Evolutionary conservation across 2,888 invertebrate species (phyloP).

Genomic region (Epinotia nisella): DNA sequence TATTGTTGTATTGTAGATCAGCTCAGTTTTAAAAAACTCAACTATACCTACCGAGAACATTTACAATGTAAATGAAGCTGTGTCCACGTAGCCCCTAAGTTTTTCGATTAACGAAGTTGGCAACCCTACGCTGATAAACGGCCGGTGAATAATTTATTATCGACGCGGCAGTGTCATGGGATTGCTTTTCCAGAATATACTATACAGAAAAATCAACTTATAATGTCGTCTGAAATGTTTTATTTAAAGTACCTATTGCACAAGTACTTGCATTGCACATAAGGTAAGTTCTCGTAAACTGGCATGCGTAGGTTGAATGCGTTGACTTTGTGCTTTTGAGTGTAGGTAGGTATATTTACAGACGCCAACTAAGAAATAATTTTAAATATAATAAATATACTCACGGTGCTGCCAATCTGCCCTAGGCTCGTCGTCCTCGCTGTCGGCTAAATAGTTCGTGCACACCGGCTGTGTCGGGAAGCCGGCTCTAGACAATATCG

Average conservation of each 20-base stretch:
- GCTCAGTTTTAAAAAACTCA: too few species aligned
- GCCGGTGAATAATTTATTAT: conserved; percentile 16
- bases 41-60: not conserved
- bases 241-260: too few species aligned
- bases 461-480: conserved; percentile 89
- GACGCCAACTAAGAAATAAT: too few species aligned
- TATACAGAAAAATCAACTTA: not conserved
- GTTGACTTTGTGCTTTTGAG: too few species aligned
- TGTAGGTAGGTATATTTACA: too few species aligned
- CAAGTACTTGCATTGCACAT: too few species aligned
- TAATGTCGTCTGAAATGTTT: not conserved
- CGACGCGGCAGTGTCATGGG: conserved; percentile 4
- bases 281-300: too few species aligned
- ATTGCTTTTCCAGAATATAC: not conserved
- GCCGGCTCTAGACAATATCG: conserved; percentile 86
- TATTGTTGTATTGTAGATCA: too few species aligned
- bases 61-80: not conserved
- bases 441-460: conserved; percentile 91
- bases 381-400: conserved; percentile 63
- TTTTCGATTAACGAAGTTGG: conserved; percentile 7
- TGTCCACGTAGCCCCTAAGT: not conserved
- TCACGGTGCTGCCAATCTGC: conserved; percentile 93
- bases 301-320: too few species aligned
- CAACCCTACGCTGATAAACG: conserved; percentile 4
- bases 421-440: conserved; percentile 89